Conservation (phyloP, 1,140 invertebrate species). For the Melanaphis sacchari region DNA sequence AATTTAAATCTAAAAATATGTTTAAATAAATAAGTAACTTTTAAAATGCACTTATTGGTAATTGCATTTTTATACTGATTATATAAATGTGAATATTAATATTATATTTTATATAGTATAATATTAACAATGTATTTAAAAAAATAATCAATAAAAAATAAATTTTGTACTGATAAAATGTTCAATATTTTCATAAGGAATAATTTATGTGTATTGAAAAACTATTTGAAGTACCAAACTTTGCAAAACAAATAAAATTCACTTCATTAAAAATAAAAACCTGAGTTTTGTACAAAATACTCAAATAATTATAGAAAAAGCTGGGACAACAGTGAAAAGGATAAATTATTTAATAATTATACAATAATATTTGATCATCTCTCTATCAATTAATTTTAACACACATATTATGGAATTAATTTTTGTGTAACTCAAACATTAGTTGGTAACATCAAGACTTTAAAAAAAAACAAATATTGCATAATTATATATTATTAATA, state of each 20-base stretch:
- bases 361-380: not conserved
- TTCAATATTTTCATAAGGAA: not conserved
- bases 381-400: not conserved
- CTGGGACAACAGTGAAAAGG: not conserved
- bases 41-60: not conserved
- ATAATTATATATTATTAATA: not conserved
- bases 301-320: not conserved
- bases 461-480: not conserved
- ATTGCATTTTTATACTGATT: not conserved
- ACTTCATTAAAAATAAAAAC: conserved; percentile 10
- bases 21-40: not conserved
- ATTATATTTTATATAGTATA: not conserved
- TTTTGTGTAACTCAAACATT: not conserved
- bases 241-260: not conserved
- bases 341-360: not conserved
- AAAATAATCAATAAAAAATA: not conserved
- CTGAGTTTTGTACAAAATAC: not conserved
- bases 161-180: not conserved
- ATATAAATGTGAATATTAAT: not conserved
- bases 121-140: not conserved
- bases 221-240: not conserved
- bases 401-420: not conserved
- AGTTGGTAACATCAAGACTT: not conserved
- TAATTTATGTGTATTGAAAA: not conserved
- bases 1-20: not conserved